phyloP scores from a whole-genome alignment of 2,113 vertebrate genomes.

The Pitta sordida region DNA sequence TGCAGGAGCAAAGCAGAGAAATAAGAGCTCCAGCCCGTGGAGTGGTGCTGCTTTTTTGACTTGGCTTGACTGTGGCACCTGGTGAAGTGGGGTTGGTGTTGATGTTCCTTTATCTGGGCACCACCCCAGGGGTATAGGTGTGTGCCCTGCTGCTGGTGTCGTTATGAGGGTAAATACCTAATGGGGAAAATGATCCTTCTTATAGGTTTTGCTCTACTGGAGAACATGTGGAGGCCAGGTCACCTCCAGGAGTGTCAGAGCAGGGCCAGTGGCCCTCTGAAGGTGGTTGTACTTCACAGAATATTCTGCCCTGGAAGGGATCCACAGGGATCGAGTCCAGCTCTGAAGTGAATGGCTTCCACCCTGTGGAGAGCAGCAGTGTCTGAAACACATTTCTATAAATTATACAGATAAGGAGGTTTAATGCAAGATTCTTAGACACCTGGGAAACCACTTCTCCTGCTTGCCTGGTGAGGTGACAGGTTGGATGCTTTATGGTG shows the following conservation, averaged over 20 bases:
- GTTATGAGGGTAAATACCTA: rapidly evolving
- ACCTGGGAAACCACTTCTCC: not conserved
- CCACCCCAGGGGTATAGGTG: rapidly evolving
- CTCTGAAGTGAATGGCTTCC: not conserved
- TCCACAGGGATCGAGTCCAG: too few species aligned
- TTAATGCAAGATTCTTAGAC: not conserved
- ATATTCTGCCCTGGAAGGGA: not conserved
- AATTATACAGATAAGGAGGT: not conserved
- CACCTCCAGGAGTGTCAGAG: not conserved
- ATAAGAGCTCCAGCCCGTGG: not conserved
- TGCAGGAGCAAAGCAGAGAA: not conserved
- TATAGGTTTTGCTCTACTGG: not conserved
- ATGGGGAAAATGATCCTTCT: not conserved
- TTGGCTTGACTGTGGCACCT: rapidly evolving
- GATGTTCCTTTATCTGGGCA: not conserved
- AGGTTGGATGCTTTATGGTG: not conserved
- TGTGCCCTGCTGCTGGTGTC: rapidly evolving
- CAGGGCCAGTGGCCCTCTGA: not conserved
- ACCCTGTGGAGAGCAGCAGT: not conserved
- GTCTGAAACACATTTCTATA: not conserved
- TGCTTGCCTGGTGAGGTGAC: not conserved
- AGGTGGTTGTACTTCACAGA: not conserved
- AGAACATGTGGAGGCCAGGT: not conserved
- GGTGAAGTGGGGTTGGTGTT: not conserved
- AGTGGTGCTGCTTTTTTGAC: not conserved